Evolutionary conservation across 2,797 vertebrate species (phyloP), one percentile per base, ranked within the genome.

Genomic region (Tachyglossus aculeatus): DNA sequence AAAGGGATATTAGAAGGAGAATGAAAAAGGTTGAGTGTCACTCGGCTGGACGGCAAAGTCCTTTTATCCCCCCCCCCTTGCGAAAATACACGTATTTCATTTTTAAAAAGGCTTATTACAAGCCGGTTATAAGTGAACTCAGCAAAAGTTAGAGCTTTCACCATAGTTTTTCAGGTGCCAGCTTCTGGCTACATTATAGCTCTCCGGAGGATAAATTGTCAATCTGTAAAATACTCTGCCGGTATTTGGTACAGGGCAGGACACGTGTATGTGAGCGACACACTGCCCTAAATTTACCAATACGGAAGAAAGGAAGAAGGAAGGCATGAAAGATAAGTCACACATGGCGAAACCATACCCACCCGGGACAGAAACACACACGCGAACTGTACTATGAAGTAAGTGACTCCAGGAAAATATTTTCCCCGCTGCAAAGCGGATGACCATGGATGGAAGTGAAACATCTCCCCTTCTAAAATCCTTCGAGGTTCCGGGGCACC

Each of bases 331-430:
- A 54, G 24, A 55, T 18, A 36, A 22, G 56, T 71, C 63, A 4
- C 14, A 48, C 45, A 16, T 34, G 58, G 54, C 22, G 62, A 65
- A 70, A 83, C n/a, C 78, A 3, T 9, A 43, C 32, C 65, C 79
- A 27, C 5, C 8, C 12, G 38, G 52, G 44, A 6, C 8, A 41
- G 25, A 48, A 48, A 81, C 50, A 83, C 72, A 43, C 59, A 64
- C 24, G 38, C 48, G 50, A 2, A 24, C 1, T 44, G 59, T 4
- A 19, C 34, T 53, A 34, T 52, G 36, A 37, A 66, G 52, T 25
- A 81, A 67, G 64, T 52, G 70, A 75, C 32, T 80, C 56, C 76
- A 40, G 55, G 38, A 55, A 71, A 80, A 74, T 56, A 48, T 32
- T 61, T 70, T n/a, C 53, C 54, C 37, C 44, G 27, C 61, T 31